These are phyloP conservation scores for Rhabdomys pumilio DNA, from an alignment of 2,797 vertebrate species.

Conservation along the genomic window DNA sequence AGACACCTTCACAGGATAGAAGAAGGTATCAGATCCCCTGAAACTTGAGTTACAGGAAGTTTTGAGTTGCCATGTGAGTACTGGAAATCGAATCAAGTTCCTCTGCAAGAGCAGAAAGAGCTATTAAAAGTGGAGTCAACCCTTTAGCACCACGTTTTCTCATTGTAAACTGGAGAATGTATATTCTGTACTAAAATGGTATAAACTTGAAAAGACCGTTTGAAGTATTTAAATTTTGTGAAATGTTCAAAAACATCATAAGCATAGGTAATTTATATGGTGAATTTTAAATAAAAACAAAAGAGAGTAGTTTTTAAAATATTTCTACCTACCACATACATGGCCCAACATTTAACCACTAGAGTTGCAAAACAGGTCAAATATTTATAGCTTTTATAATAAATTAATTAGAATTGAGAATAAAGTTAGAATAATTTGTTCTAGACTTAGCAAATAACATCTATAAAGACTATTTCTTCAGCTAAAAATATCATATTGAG, in stretches of 20 bases:
- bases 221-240: constrained; percentile 39
- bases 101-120: background rate
- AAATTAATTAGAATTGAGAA: constrained; percentile 52
- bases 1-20: background rate
- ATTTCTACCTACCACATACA: background rate
- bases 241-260: constrained; percentile 32
- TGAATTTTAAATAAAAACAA: constrained; percentile 49
- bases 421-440: constrained; percentile 55
- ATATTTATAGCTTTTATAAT: constrained; percentile 24
- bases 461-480: constrained; percentile 2
- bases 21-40: background rate
- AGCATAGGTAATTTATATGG: constrained; percentile 21
- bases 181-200: constrained; percentile 6
- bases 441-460: background rate
- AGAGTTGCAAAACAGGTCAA: background rate
- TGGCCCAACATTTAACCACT: background rate
- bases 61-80: background rate
- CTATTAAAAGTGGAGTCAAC: background rate
- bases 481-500: constrained; percentile 24
- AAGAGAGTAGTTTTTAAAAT: constrained; percentile 37
- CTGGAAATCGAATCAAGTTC: background rate
- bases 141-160: background rate
- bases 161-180: constrained; percentile 35
- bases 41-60: background rate
- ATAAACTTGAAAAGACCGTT: constrained; percentile 55